Base-by-base conservation (phyloP, 2,888 invertebrate species). In the Spilarctia lutea region DNA sequence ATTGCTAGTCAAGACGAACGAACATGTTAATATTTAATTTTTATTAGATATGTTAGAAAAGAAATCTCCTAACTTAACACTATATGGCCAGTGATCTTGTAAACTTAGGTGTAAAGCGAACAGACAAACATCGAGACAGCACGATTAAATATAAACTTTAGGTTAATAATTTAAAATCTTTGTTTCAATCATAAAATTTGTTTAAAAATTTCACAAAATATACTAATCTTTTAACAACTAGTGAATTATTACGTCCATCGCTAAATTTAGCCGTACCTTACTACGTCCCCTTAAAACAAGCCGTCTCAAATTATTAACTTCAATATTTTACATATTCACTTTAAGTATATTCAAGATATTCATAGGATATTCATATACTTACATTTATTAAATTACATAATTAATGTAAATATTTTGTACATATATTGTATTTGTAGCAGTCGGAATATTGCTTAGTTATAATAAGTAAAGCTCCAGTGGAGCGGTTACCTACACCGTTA, bases 401-500 rank as follows among this genome's bases (percentile, higher is more conserved):
- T 87, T 65, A 67, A 77, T 87, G 84, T 86, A 85, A 85, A 87
- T 85, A 87, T 78, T 80, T 80, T 88, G 86, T 89, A 88, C 71
- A 88, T 88, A 88, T 75, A 76, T 80, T 71, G 75, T 77, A 80
- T 72, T 79, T 73, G 65, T 75, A 74, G 67, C 67, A 71, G 69
- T 78, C 74, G 73, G 73, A 65, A 80, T 76, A 82, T 81, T 80
- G 76, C 76, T 83, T 82, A 84, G 81, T 82, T 82, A 71, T 80
- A 79, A 73, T 75, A 80, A 80, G 83, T 79, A 74, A 75, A 75
- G 75, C 81, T 83, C 80, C 70, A 66, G 27, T 63, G 18, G 84
- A 75, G 84, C 72, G 65, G 85, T 84, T 84, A 84, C 84, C 84
- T 84, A 81, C 73, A 75, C 39, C 76, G 81, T 80, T 81, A 81